Evolutionary conservation across 2,888 invertebrate species (phyloP), one percentile per base, ranked within the genome.

Genomic region (Parascotia fuliginaria): DNA sequence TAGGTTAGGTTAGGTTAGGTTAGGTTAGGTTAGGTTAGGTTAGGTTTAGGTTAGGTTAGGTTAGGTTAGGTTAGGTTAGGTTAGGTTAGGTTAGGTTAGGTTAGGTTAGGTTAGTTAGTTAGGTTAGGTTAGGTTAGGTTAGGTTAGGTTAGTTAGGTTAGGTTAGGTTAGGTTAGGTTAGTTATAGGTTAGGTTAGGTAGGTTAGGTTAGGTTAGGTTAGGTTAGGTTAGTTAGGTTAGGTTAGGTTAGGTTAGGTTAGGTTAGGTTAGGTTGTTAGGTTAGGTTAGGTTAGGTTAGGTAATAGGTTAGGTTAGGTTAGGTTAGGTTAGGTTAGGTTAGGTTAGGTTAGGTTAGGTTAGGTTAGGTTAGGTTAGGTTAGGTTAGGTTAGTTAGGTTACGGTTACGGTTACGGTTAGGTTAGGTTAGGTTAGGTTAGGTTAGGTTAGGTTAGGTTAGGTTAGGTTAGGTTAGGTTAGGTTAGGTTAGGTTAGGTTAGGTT

Each of bases 151-250:
- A 50, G 46, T 46, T 46, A 46, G 39, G 39, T 46, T 46, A 46
- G 46, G 46, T 49, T 49, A 49, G 49, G 42, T 49, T 42, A 42
- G 47, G 40, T 47, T 41, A 41, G 47, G 40, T 47, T 41, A 41
- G 47, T 2, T 19, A n/a, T 19, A 19, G 19, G 34, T 47, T 41
- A 41, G 47, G 33, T 44, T 37, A 38, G 43, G 34, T 42, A 27
- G 28, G 19, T 19, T 19, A 19, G 42, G 33, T 42, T 34, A 34
- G 44, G 44, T 44, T 44, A 44, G 44, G 44, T 44, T 43, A 43
- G 37, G 44, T 44, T 44, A 55, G 55, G 55, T 55, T 55, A 55
- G 55, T 55, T 55, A 55, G 55, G 55, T 55, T 55, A 55, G 55
- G 51, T 50, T 51, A 52, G 56, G 51, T 51, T 51, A 19, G 19